Conservation (phyloP, 37 sponge, comb jelly and placozoan species). For the Mnemiopsis leidyi region DNA sequence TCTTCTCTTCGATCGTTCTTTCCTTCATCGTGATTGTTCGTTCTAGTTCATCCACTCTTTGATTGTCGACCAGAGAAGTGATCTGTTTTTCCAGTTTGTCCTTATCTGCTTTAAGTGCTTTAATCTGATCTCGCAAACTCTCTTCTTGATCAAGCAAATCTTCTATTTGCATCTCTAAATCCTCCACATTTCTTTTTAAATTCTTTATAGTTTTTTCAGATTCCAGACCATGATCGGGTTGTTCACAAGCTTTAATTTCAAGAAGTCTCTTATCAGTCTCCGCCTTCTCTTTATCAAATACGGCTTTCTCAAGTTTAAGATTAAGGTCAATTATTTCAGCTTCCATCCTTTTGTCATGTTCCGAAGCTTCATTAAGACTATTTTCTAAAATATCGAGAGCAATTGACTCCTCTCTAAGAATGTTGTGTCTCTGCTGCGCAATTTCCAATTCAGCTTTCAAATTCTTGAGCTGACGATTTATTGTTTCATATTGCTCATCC, state of each 20-base stretch:
- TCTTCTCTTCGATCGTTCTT: background rate
- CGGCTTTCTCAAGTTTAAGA: slow-evolving; percentile 13
- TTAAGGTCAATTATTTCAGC: background rate
- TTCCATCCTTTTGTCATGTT: background rate
- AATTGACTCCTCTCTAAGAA: slow-evolving; percentile 45
- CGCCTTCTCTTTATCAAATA: slow-evolving; percentile 6
- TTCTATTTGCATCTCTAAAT: background rate
- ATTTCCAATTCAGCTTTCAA: slow-evolving; percentile 37
- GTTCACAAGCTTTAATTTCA: background rate
- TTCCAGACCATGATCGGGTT: background rate
- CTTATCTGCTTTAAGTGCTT: background rate
- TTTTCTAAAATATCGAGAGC: background rate
- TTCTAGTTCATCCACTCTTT: background rate
- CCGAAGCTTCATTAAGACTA: slow-evolving; percentile 34
- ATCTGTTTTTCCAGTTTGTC: background rate
- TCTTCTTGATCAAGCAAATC: slow-evolving; percentile 8
- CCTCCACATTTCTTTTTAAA: background rate
- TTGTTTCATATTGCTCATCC: background rate
- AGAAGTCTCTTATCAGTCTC: background rate
- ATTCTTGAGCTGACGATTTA: slow-evolving; percentile 29
- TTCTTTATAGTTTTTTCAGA: background rate
- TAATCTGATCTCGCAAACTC: background rate
- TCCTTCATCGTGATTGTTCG: background rate
- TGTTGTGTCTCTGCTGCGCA: slow-evolving; percentile 25
- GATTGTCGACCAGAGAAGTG: background rate